phyloP scores from a whole-genome alignment of 2,797 vertebrate genomes.

The Lagodon rhomboides region DNA sequence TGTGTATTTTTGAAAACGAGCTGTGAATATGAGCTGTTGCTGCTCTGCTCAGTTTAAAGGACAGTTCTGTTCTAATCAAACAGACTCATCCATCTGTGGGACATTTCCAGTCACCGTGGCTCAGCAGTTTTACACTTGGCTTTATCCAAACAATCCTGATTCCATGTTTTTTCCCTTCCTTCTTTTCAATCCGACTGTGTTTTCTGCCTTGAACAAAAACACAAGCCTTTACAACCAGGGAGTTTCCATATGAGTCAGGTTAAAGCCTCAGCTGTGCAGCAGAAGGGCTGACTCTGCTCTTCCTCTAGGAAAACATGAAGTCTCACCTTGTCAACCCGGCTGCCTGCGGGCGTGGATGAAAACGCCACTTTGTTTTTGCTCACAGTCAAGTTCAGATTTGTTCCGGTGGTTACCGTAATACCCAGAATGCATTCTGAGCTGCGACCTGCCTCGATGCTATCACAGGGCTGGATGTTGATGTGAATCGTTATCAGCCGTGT shows the following conservation, averaged over 20 bases:
- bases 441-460: not conserved
- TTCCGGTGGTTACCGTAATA: not conserved
- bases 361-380: constrained; percentile 6
- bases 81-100: not conserved
- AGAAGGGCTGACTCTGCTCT: constrained; percentile 65
- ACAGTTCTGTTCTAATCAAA: not conserved
- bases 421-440: constrained; percentile 7
- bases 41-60: not conserved
- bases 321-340: constrained; percentile 54
- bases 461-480: not conserved
- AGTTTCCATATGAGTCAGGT: constrained; percentile 76
- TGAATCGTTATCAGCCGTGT: not conserved
- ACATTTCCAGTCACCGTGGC: not conserved
- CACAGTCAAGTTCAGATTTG: constrained; percentile 30
- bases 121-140: constrained; percentile 24
- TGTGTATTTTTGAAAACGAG: fast-evolving
- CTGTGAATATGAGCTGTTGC: not conserved
- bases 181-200: constrained; percentile 21
- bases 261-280: constrained; percentile 63
- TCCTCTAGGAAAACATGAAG: constrained; percentile 50
- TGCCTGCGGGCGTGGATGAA: constrained; percentile 42
- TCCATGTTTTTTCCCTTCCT: not conserved
- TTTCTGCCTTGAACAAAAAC: constrained; percentile 65
- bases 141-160: constrained; percentile 39
- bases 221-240: constrained; percentile 63